Evolutionary conservation across 2,113 vertebrate genomes (phyloP).

Genomic region (Ibidorhyncha struthersii): DNA sequence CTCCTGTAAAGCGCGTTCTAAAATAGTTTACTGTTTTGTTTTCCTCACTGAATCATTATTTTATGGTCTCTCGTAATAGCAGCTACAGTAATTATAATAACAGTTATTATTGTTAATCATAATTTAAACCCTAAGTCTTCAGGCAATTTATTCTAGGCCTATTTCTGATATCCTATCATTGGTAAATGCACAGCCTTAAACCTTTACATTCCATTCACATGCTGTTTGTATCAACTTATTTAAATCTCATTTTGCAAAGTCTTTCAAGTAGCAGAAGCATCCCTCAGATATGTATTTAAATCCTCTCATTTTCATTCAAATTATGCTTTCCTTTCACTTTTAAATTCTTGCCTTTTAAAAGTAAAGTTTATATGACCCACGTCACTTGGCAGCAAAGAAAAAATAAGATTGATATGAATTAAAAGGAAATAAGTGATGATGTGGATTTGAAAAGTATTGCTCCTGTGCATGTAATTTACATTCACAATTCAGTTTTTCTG

Average conservation of each 20-base stretch:
- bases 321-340: not conserved
- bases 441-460: not conserved
- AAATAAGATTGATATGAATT: not conserved
- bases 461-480: not conserved
- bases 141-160: not conserved
- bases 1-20: not conserved
- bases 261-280: not conserved
- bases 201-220: not conserved
- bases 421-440: not conserved
- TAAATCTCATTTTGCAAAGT: not conserved
- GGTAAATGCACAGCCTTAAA: not conserved
- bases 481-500: not conserved
- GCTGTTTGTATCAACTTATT: not conserved
- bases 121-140: not conserved
- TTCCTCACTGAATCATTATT: not conserved
- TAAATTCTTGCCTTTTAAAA: not conserved
- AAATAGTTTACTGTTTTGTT: not conserved
- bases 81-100: not conserved
- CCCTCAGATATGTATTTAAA: slow-evolving; percentile 14
- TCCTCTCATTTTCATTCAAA: slow-evolving; percentile 28
- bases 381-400: not conserved
- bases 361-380: not conserved
- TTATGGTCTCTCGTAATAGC: not conserved
- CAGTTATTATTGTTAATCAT: not conserved
- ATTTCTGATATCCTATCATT: not conserved